These are phyloP conservation scores for Ophion costatus DNA, from an alignment of 2,888 invertebrate species.

Conservation along the genomic window DNA sequence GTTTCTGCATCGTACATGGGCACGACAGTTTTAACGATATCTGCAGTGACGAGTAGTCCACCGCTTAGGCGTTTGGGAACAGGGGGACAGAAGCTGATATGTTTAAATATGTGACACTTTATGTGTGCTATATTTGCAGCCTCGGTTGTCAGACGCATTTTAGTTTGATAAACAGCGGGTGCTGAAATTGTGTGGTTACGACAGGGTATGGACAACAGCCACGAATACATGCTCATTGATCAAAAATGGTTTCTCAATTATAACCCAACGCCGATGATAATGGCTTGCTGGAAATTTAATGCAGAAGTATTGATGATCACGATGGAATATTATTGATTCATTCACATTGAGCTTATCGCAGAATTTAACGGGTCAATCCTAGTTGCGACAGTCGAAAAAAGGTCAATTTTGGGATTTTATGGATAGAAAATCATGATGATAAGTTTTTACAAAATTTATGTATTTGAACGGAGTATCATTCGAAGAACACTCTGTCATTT, in stretches of 20 bases:
- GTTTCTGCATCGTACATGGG: not conserved
- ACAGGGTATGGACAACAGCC: not conserved
- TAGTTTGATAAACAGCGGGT: not conserved
- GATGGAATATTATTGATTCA: not conserved
- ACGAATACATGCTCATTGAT: not conserved
- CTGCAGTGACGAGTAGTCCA: slow-evolving; percentile 13
- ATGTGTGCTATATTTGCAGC: not conserved
- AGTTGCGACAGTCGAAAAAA: too few relatives aligned
- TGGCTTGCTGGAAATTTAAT: not conserved
- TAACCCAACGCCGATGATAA: not conserved
- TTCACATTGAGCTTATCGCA: too few relatives aligned
- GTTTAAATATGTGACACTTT: slow-evolving; percentile 21
- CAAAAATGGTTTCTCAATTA: slow-evolving; percentile 7
- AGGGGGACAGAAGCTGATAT: not conserved
- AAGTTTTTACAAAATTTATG: too few relatives aligned
- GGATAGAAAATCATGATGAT: too few relatives aligned
- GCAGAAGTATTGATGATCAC: not conserved
- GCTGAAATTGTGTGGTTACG: too few relatives aligned
- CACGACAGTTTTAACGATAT: slow-evolving; percentile 21
- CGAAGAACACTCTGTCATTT: too few relatives aligned
- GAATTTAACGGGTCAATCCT: too few relatives aligned
- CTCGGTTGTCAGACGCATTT: not conserved
- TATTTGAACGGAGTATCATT: too few relatives aligned
- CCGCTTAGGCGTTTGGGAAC: not conserved
- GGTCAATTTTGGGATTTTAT: too few relatives aligned